Base-by-base conservation (phyloP, 2,888 invertebrate genomes). In the Timandra comae region DNA sequence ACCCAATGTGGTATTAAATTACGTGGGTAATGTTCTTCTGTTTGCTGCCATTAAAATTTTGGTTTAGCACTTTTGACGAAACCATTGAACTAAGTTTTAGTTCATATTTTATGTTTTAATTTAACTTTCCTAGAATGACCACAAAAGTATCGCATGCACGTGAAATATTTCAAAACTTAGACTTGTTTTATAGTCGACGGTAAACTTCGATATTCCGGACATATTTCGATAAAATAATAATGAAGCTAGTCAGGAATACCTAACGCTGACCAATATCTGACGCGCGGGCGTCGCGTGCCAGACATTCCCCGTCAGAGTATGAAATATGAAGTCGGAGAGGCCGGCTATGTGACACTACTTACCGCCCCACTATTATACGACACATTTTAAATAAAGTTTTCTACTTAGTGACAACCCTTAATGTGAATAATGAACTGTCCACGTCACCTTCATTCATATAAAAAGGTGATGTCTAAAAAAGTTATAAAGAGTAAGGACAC, bases 271-370 rank as follows among this genome's bases (percentile, higher is more conserved):
- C 71, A 69, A 66, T 72, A 75, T 63, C 60, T 55, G 56, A 53
- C 48, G 59, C 49, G 54, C 43, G 52, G 45, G 41, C 56, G 53
- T 63, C 56, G 71, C 74, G 56, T 68, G 63, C 73, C 70, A 37
- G 38, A 45, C 66, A 73, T 78, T 67, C 76, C 46, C 23, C 49
- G 50, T 37, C 50, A 50, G 54, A 64, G 59, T 64, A 70, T 76
- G 74, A 76, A 75, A 72, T 76, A 74, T 75, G 63, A 57, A 67
- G 60, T 59, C 50, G 35, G 52, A 59, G 61, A 60, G 57, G 54
- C 47, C 50, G 47, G 46, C 50, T 59, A 57, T 65, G 53, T 51
- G 64, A 61, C 58, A 47, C 55, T 26, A 16, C 26, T 24, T 10
- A 44, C 48, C 51, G 46, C 39, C 46, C n/a, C 42, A 41, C 42